Percentiles rank a stretch among this genome's conserved stretches.
These are phyloP conservation scores for Tinea semifulvella DNA, from an alignment of 2,888 invertebrate genomes.

Conservation along the genomic window DNA sequence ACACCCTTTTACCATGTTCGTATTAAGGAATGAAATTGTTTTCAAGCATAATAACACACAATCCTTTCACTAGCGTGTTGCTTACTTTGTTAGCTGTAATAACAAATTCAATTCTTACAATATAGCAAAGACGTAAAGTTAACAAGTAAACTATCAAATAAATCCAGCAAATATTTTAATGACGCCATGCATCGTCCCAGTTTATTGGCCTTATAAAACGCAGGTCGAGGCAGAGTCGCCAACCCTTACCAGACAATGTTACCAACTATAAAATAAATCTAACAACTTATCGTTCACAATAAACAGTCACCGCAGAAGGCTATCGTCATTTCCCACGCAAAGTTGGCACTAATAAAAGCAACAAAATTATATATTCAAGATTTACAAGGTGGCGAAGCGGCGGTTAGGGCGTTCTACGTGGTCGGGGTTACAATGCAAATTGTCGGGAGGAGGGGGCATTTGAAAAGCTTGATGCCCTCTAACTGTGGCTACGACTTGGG, in stretches of 20 bases:
- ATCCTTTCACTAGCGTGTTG: no score
- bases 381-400: conserved; percentile 63
- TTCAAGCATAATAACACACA: no score
- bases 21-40: background rate
- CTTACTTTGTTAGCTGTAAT: no score
- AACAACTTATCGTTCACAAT: conserved; percentile 58
- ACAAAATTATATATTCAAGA: conserved; percentile 68
- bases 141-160: conserved; percentile 42
- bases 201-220: conserved; percentile 59
- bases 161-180: conserved; percentile 63
- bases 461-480: conserved; percentile 49
- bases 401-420: conserved; percentile 62
- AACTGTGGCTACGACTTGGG: conserved; percentile 55
- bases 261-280: conserved; percentile 62
- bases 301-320: conserved; percentile 60
- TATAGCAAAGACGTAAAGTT: conserved; percentile 5
- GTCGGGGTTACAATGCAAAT: conserved; percentile 68
- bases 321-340: conserved; percentile 65
- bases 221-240: conserved; percentile 30
- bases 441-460: conserved; percentile 51
- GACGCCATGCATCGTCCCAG: conserved; percentile 48
- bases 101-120: no score
- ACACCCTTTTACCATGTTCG: conserved; percentile 9
- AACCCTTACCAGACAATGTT: conserved; percentile 50
- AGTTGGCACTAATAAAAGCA: conserved; percentile 65